Evolutionary conservation across 2,113 vertebrate genomes (phyloP), one percentile per base, ranked within the genome.

Genomic region (Suricata suricatta): DNA sequence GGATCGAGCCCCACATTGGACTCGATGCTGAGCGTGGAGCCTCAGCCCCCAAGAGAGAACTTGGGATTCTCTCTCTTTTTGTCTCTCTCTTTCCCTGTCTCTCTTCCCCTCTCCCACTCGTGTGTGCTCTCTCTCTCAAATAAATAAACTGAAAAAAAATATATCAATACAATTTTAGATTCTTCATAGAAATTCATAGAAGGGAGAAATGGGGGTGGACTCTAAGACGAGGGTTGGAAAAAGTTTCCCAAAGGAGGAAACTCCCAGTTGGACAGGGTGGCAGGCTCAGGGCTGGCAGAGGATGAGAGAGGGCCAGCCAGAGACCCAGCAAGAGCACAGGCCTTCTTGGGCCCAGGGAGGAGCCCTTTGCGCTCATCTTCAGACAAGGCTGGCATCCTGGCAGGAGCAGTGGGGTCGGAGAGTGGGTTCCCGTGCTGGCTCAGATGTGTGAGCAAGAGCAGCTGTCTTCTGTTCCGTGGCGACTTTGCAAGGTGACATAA

Each of bases 301-400:
- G 29, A 23, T 5, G 25, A 63, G 77, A 27, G 44, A 54, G 47
- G 3, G 38, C 60, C 14, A 71, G 44, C 19, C 33, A 29, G 79
- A 66, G 31, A 31, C 52, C 41, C 4, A 19, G 79, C 33, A 25
- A 52, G 31, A 64, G 38, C 71, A 4, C 2, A 54, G 41, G 19
- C 17, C 13, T 0, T 1, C n/a, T 44, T 3, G 3, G 38, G 11
- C 3, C 41, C n/a, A 1, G 21, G 25, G 35, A 71, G 47, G 60
- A 71, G 1, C 21, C 44, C 23, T 21, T 25, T 6, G 9, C 44
- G 2, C 35, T 9, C 1, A 63, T 71, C 69, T 38, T 60, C 8
- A 23, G 76, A 17, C 41, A 71, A n/a, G 15, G 35, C 47, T 31
- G 15, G 7, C 1, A 7, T 57, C 41, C 41, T 19, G 52, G 13